Conservation (phyloP, 2,113 vertebrate genomes). For the Ciconia maguari region DNA sequence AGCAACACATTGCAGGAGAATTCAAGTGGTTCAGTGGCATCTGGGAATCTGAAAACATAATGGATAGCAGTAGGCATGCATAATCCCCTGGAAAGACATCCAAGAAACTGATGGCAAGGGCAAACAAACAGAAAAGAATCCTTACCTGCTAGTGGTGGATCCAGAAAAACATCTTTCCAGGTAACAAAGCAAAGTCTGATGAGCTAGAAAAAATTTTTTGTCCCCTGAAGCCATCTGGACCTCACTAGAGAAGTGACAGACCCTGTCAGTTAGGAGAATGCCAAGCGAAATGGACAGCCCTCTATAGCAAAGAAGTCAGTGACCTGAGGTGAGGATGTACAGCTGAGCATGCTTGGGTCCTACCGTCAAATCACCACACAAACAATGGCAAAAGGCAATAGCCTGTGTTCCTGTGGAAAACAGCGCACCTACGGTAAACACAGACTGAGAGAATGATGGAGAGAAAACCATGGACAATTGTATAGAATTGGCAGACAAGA, state of each 20-base stretch:
- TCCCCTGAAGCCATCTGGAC: slow-evolving; percentile 14
- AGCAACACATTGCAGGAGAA: not conserved
- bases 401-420: not conserved
- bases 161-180: not conserved
- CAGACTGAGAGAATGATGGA: not conserved
- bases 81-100: slow-evolving; percentile 47
- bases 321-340: not conserved
- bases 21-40: slow-evolving; percentile 29
- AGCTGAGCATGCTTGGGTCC: not conserved
- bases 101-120: slow-evolving; percentile 6
- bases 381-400: not conserved
- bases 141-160: not conserved
- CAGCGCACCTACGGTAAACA: not conserved
- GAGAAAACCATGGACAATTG: not conserved
- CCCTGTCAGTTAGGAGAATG: not conserved
- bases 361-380: not conserved
- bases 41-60: slow-evolving; percentile 51
- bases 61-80: slow-evolving; percentile 33
- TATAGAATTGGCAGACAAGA: not conserved
- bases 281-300: not conserved
- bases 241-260: not conserved
- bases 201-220: slow-evolving; percentile 10
- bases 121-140: not conserved
- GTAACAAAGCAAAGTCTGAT: not conserved
- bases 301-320: not conserved